phyloP scores from a whole-genome alignment of 2,797 vertebrate species.

The Pteropus rufus region DNA sequence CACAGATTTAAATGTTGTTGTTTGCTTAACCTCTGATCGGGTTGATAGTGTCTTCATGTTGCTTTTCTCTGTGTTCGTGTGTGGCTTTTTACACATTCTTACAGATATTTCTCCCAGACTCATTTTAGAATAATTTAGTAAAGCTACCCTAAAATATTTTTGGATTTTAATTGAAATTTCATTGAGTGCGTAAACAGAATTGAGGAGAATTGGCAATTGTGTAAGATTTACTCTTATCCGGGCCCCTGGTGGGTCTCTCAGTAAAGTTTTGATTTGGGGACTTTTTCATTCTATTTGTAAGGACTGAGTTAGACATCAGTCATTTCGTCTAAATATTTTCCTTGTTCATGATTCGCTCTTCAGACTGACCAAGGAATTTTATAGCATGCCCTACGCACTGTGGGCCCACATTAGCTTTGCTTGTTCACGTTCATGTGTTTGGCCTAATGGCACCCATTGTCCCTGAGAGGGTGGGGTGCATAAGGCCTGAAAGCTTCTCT shows the following conservation, averaged over 20 bases:
- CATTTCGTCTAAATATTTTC: background rate
- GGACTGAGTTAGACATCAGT: background rate
- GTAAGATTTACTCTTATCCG: background rate
- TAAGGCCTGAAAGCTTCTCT: background rate
- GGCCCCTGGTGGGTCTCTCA: background rate
- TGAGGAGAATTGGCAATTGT: background rate
- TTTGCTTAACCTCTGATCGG: background rate
- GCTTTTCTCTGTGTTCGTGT: background rate
- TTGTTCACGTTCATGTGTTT: background rate
- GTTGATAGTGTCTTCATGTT: background rate
- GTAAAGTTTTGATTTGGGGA: background rate
- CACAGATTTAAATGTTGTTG: background rate
- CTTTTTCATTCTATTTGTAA: background rate
- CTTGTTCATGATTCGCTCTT: background rate
- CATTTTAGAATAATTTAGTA: background rate
- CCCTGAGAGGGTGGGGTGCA: background rate
- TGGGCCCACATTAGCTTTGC: background rate
- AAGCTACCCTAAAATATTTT: background rate
- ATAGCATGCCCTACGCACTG: fast-evolving
- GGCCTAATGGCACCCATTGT: background rate
- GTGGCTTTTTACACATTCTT: background rate
- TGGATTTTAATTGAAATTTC: slow-evolving; percentile 22
- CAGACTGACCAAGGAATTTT: background rate
- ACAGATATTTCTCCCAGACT: background rate
- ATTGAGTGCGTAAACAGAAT: background rate